Evolutionary conservation across 2,888 invertebrate species (phyloP), one percentile per base, ranked within the genome.

Genomic region (Ecliptopera silaceata): DNA sequence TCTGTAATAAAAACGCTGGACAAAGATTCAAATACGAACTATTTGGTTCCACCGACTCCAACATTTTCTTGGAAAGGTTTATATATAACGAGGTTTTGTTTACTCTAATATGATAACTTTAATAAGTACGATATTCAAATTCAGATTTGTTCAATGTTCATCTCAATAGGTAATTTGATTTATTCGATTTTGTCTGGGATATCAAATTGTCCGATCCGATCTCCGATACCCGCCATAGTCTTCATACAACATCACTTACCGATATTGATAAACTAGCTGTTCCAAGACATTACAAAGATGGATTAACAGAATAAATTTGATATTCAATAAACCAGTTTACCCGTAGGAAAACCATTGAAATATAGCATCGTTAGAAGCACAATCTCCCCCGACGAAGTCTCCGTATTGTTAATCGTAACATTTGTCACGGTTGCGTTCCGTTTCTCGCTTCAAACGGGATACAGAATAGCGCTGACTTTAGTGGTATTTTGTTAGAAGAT

Each of bases 251-350:
- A 55, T 48, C 43, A 32, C 44, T 48, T 52, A 57, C 52, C 43
- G 43, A 51, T 38, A 43, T 51, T 51, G 46, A 56, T 56, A 46
- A 41, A 56, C 29, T 22, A 51, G n/a, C 57, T 45, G 48, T 13
- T 44, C 45, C 32, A n/a, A 39, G 31, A 32, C 47, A 58, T 58
- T 53, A 58, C 48, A 18, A 34, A 58, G 57, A 58, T 45, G 53
- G 57, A 58, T 58, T 58, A 58, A 47, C 47, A 36, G 38, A 48
- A 58, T 53, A 45, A 58, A 58, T 58, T 58, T 58, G 48, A 58
- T 58, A 58, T 58, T 58, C 53, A 53, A 58, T 58, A 58, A 49
- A 53, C 44, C 57, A 58, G 53, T 58, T 58, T 58, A 53, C 51
- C 39, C 53, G 52, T 41, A 58, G 53, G 56, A 56, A 51, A 58